Base-by-base conservation (phyloP, 2,797 vertebrate genomes). In the Sebastes paucispinis region DNA sequence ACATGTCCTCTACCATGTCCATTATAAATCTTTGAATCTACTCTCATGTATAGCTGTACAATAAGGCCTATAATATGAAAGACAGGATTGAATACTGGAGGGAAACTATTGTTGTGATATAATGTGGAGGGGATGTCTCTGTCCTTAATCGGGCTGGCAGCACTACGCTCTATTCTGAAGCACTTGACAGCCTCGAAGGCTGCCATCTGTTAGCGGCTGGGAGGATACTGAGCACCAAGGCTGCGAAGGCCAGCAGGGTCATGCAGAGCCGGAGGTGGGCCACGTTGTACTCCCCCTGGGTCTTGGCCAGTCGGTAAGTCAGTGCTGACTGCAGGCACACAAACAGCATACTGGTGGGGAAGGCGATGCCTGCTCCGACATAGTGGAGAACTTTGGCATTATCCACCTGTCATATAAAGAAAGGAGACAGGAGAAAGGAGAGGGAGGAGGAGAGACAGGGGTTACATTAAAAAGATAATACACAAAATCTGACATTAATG, bases 211-310 rank as follows among this genome's bases (percentile, higher is more conserved):
- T 59, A 68, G 47, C 4, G 59, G n/a, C 77, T 81, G 66, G 69
- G 32, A 97, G 96, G 97, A 98, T 98, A 98, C 97, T 97, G 93
- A 98, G 96, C 86, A 98, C 89, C 4, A 98, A 93, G 65, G 96
- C 94, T 76, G 96, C 20, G 54, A 97, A 96, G 85, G 97, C 97
- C 92, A 97, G 86, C 13, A 95, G 80, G 4, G 96, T 96, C 93
- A 98, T 96, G 87, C 93, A 67, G 89, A 96, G 95, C 25, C 97
- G 96, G 10, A 98, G 88, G 90, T 98, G 97, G 77, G 95, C 97
- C 1, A 97, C 86, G 89, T 93, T 95, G 93, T 96, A 97, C 87
- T 97, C 96, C 43, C 95, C 93, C 59, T 96, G 94, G 69, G 96
- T 97, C 91, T 97, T 97, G 67, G 97, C 97, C 93, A 97, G 95